Percentiles rank a stretch among this genome's conserved stretches.
Evolutionary conservation across 2,113 vertebrate species (phyloP).

Genomic region (Anolis sagrei): DNA sequence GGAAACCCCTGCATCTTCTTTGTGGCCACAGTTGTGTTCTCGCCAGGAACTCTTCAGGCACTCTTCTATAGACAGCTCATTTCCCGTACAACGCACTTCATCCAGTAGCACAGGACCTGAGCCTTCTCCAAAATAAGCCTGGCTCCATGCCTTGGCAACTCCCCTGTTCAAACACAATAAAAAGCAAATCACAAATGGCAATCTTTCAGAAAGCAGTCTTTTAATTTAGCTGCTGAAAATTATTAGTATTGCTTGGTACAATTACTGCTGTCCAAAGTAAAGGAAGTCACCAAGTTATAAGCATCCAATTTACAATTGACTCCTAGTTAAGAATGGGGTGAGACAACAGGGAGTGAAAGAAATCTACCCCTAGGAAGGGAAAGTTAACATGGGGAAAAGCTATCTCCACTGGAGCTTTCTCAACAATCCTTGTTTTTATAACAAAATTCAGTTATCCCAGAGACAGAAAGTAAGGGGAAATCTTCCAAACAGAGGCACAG

Average conservation of each 20-base stretch:
- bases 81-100: conserved; percentile 93
- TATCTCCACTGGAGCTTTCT: too few relatives aligned
- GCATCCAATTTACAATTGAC: too few relatives aligned
- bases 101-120: conserved; percentile 87
- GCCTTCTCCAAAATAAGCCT: conserved; percentile 89
- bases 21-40: conserved; percentile 94
- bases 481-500: too few relatives aligned
- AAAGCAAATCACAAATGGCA: conserved; percentile 1
- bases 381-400: too few relatives aligned
- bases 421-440: too few relatives aligned
- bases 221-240: neutral
- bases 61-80: conserved; percentile 94
- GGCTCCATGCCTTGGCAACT: conserved; percentile 86
- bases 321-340: too few relatives aligned
- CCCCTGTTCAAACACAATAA: conserved; percentile 76
- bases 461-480: too few relatives aligned
- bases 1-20: conserved; percentile 94
- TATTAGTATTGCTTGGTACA: neutral
- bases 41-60: conserved; percentile 89
- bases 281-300: too few relatives aligned
- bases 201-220: neutral
- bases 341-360: too few relatives aligned
- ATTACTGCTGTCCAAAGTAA: neutral
- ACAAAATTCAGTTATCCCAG: too few relatives aligned
- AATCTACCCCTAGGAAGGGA: too few relatives aligned